A percentile compares a stretch with the other conserved stretches of the same genome.
These are phyloP conservation scores for Enteromius mattozi DNA, from an alignment of 2,797 vertebrate genomes.

Conservation along the genomic window DNA sequence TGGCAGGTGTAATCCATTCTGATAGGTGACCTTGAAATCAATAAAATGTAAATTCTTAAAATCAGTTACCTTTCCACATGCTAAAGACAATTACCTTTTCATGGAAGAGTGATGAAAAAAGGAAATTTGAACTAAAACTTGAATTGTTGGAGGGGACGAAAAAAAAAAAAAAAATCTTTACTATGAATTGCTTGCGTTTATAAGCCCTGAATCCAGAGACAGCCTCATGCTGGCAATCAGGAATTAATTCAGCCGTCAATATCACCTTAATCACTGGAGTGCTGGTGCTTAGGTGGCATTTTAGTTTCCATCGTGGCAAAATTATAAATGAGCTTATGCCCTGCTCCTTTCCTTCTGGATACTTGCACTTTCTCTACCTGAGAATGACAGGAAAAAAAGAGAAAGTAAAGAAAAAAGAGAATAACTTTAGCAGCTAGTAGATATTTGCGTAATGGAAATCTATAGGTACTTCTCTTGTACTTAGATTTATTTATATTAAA, in stretches of 20 bases:
- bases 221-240: constrained; percentile 66
- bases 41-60: constrained; percentile 44
- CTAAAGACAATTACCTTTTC: constrained; percentile 29
- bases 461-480: background rate
- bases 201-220: constrained; percentile 57
- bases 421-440: background rate
- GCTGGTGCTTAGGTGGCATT: constrained; percentile 58
- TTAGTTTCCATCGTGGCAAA: constrained; percentile 51
- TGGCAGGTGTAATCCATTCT: constrained; percentile 54
- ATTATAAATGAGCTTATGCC: constrained; percentile 58
- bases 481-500: constrained; percentile 17
- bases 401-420: background rate
- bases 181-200: constrained; percentile 67
- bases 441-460: background rate
- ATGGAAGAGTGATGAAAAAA: constrained; percentile 29
- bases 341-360: constrained; percentile 21
- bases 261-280: constrained; percentile 70
- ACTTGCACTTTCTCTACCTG: constrained; percentile 28
- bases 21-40: constrained; percentile 31
- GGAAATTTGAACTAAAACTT: constrained; percentile 48
- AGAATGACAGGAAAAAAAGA: background rate
- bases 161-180: constrained; percentile 19
- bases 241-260: constrained; percentile 73
- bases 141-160: constrained; percentile 48
- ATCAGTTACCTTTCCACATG: constrained; percentile 31